Evolutionary conservation across 2,113 vertebrate genomes (phyloP), one percentile per base, ranked within the genome.

Genomic region (Cephalopholis sonnerati): DNA sequence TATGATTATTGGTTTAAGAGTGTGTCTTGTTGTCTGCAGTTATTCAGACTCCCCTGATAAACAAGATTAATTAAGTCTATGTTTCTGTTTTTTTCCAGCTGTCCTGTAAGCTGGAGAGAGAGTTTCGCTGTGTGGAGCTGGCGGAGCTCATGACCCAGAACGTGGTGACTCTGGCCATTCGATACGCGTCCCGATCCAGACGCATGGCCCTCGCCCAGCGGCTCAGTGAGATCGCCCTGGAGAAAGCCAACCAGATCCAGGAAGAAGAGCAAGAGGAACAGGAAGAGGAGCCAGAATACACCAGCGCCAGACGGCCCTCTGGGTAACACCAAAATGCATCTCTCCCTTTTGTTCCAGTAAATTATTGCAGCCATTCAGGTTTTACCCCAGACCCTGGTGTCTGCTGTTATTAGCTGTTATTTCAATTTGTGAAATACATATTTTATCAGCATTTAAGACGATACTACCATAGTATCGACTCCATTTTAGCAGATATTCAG

Each of bases 91-190:
- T 16, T 57, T 7, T 72, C 44, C 93, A 99, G 98, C 91, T 99
- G 81, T 98, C 98, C 20, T 99, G 98, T 83, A 99, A 96, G 86
- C 92, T 99, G 93, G 97, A 99, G 75, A 92, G 98, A 0, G 98
- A 99, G 93, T 98, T 97, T 27, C 98, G 98, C 64, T 98, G 97
- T 0, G 83, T 98, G 94, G 98, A 99, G 64, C 95, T 99, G 80
- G 97, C 97, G 0, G 96, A 96, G 77, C 91, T 98, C 63, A 99
- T 99, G 98, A 96, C 96, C 1, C 97, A 95, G 20, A 96, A 86
- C 25, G 98, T 96, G 70, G 92, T 97, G 86, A 96, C 94, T 9
- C 90, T 99, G 86, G 98, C 98, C 62, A 96, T 99, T 86, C 97
- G 97, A 57, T 99, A 99, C 25, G 96, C 98, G 2, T 98, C 98